phyloP scores from a whole-genome alignment of 2,113 vertebrate species.

The Tetrax tetrax region DNA sequence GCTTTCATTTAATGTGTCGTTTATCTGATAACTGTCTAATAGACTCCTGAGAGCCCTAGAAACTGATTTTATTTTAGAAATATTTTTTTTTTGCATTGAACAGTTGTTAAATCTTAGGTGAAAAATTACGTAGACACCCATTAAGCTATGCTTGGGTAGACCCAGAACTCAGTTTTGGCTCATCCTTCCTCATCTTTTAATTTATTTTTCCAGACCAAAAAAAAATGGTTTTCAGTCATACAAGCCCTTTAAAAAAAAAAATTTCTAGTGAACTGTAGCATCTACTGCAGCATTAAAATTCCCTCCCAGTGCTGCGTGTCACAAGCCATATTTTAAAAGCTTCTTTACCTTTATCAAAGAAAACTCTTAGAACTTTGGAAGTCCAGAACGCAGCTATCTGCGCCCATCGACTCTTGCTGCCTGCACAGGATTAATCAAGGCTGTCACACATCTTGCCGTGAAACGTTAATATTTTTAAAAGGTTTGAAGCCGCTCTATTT shows the following conservation, averaged over 20 bases:
- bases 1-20: not conserved
- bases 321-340: constrained; percentile 33
- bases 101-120: not conserved
- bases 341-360: constrained; percentile 70
- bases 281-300: constrained; percentile 21
- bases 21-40: not conserved
- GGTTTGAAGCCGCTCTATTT: constrained; percentile 68
- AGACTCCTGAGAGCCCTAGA: not conserved
- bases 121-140: not conserved
- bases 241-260: not conserved
- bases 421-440: constrained; percentile 74
- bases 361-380: constrained; percentile 66
- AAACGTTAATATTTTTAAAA: constrained; percentile 75
- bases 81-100: not conserved
- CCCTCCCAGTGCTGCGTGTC: constrained; percentile 28
- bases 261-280: not conserved
- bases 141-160: not conserved
- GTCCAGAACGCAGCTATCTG: constrained; percentile 45
- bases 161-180: not conserved
- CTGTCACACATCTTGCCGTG: constrained; percentile 60
- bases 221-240: not conserved
- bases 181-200: not conserved
- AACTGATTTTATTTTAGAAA: not conserved
- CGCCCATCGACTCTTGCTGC: constrained; percentile 33
- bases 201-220: not conserved